These are phyloP conservation scores for Syngnathus rostellatus DNA, from an alignment of 2,797 vertebrate genomes.

Conservation along the genomic window DNA sequence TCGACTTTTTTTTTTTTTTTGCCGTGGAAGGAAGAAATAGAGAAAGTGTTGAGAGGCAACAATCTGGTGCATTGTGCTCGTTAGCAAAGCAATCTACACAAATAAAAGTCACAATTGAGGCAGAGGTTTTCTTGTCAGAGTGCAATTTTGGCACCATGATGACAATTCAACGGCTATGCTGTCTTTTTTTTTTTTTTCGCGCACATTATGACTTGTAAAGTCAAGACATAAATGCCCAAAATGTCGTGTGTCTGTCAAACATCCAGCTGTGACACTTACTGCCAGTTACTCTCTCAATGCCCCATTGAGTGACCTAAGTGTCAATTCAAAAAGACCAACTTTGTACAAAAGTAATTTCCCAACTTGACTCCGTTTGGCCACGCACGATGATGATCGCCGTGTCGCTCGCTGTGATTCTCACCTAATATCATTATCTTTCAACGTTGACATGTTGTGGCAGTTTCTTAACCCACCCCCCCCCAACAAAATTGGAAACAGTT, in stretches of 20 bases:
- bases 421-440: too few species aligned
- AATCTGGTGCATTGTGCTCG: slow-evolving; percentile 16
- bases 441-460: too few species aligned
- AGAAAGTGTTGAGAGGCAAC: slow-evolving; percentile 4
- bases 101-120: neutral
- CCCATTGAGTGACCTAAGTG: neutral
- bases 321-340: neutral
- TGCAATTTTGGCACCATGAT: neutral
- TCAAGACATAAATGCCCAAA: neutral
- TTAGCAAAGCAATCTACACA: slow-evolving; percentile 8
- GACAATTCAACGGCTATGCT: neutral
- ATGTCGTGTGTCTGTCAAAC: too few species aligned
- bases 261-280: neutral
- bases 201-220: neutral
- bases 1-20: neutral
- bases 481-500: too few species aligned
- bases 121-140: neutral
- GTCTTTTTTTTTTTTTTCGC: too few species aligned
- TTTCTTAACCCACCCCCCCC: too few species aligned
- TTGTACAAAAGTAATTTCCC: neutral
- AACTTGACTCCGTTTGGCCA: neutral
- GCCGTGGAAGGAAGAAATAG: slow-evolving; percentile 14
- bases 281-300: neutral
- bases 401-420: neutral
- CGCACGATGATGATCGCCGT: neutral